Conservation (phyloP, 37 sponge, comb jelly and placozoan species). For the Cliona cf. orientalis region DNA sequence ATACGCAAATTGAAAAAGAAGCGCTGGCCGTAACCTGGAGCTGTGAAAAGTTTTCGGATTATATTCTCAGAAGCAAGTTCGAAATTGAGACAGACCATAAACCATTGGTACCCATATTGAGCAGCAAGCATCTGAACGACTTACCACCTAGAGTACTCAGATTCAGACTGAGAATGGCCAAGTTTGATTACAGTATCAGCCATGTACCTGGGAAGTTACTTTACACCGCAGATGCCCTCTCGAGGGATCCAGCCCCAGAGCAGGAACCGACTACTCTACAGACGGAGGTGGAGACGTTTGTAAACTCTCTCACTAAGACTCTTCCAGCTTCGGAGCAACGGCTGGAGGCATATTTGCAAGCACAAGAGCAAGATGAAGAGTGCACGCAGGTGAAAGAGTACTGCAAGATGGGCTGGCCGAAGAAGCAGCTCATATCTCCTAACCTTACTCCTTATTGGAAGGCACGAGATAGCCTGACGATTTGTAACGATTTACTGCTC, state of each 20-base stretch:
- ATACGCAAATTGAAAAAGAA: constrained; percentile 61
- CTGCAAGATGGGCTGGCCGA: constrained; percentile 35
- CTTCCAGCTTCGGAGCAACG: background rate
- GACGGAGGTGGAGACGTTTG: constrained; percentile 21
- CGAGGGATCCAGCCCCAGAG: constrained; percentile 30
- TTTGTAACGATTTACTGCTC: constrained; percentile 10
- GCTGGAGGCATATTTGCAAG: constrained; percentile 14
- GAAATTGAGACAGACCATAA: constrained; percentile 52
- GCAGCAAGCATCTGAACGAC: constrained; percentile 23
- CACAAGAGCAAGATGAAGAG: constrained; percentile 27
- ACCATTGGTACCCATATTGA: constrained; percentile 45
- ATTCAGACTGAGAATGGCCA: constrained; percentile 36
- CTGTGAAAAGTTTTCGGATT: constrained; percentile 31
- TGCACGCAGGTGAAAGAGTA: constrained; percentile 15
- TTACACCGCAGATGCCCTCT: constrained; percentile 56
- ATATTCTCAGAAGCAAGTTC: constrained; percentile 29
- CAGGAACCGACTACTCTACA: background rate
- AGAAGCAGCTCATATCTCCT: background rate
- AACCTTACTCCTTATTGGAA: constrained; percentile 31
- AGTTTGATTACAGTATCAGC: constrained; percentile 28
- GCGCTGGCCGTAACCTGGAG: constrained; percentile 39
- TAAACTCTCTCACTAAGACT: background rate
- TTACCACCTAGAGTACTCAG: constrained; percentile 37
- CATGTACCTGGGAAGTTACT: constrained; percentile 47
- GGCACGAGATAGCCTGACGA: constrained; percentile 6